phyloP scores from a whole-genome alignment of 2,888 invertebrate genomes.

The Ceratothoa steindachneri region DNA sequence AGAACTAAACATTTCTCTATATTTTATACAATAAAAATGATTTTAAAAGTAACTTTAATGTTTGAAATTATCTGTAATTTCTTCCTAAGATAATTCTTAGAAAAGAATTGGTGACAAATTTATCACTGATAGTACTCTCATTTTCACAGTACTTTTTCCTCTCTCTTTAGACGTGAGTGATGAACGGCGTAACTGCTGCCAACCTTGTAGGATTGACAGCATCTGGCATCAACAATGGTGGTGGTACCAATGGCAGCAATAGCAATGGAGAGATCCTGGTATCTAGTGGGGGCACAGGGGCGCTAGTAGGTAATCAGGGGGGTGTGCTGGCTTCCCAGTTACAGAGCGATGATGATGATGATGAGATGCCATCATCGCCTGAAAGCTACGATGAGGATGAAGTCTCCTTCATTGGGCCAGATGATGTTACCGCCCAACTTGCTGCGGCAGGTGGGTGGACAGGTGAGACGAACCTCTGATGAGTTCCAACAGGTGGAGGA shows the following conservation, averaged over 20 bases:
- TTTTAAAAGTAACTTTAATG: too few species aligned
- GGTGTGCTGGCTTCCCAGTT: background rate
- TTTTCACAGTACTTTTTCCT: too few species aligned
- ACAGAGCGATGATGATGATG: constrained; percentile 62
- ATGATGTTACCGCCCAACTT: constrained; percentile 92
- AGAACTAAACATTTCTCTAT: too few species aligned
- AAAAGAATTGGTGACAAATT: too few species aligned
- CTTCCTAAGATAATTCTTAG: too few species aligned
- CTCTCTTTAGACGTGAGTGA: background rate
- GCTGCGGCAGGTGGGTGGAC: constrained; percentile 77
- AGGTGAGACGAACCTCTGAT: constrained; percentile 38
- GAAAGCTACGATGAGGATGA: constrained; percentile 62
- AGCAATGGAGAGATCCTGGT: background rate
- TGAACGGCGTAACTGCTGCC: constrained; percentile 7
- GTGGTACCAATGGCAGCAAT: background rate
- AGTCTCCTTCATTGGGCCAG: constrained; percentile 70
- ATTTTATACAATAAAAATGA: too few species aligned
- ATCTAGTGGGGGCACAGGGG: background rate
- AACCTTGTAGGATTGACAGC: background rate
- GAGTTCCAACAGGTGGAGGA: constrained; percentile 9
- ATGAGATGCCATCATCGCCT: constrained; percentile 71
- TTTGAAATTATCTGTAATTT: too few species aligned
- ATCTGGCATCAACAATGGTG: background rate
- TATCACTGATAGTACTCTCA: too few species aligned
- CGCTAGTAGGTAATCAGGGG: constrained; percentile 1